phyloP scores from a whole-genome alignment of 2,113 vertebrate species.

The Cephalopholis sonnerati region DNA sequence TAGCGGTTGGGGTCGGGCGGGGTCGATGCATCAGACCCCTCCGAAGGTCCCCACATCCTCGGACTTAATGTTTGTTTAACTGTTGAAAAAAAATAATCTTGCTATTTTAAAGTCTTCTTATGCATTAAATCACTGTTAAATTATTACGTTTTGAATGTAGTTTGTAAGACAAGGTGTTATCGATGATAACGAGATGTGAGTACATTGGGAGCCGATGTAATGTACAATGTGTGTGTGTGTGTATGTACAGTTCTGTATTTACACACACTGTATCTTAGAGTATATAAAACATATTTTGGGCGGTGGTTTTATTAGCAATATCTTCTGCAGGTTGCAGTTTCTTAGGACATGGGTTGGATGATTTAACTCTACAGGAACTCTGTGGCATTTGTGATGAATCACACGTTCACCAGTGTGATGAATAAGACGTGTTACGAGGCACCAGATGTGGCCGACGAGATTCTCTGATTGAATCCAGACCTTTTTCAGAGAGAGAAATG shows the following conservation, averaged over 20 bases:
- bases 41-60: background rate
- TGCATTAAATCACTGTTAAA: conserved; percentile 40
- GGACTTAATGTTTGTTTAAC: background rate
- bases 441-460: background rate
- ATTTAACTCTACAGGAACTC: background rate
- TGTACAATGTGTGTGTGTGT: background rate
- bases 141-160: conserved; percentile 60
- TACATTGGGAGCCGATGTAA: background rate
- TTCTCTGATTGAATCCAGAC: conserved; percentile 12
- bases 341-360: background rate
- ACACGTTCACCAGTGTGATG: background rate
- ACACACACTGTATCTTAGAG: conserved; percentile 5
- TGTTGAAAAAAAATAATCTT: background rate
- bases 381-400: background rate
- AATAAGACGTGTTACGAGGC: background rate
- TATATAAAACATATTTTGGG: background rate
- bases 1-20: conserved; percentile 8
- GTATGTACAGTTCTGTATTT: conserved; percentile 1
- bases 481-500: conserved; percentile 30
- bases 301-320: conserved; percentile 46
- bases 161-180: conserved; percentile 35
- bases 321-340: conserved; percentile 38
- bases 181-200: conserved; percentile 4
- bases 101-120: conserved; percentile 28
- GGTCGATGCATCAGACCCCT: background rate